These are phyloP conservation scores for Druon quercuslanigerum DNA, from an alignment of 1,140 invertebrate species.

Conservation along the genomic window DNA sequence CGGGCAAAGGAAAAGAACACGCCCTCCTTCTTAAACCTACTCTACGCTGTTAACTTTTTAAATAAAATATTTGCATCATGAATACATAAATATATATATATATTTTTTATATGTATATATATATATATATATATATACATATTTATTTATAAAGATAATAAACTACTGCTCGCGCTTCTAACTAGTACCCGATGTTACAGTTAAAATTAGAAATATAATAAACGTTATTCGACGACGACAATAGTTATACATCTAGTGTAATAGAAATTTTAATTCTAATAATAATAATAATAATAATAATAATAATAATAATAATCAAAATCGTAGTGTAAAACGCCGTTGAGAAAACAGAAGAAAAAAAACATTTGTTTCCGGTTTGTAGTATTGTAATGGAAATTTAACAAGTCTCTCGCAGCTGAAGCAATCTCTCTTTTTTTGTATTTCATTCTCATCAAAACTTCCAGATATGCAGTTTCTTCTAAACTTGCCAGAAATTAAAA, in stretches of 20 bases:
- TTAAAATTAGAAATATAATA: constrained; percentile 65
- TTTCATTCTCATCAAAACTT: not conserved
- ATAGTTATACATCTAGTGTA: constrained; percentile 51
- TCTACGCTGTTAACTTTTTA: constrained; percentile 52
- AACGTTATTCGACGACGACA: constrained; percentile 57
- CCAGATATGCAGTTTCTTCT: not conserved
- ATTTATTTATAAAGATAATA: constrained; percentile 33
- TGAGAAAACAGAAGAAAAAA: constrained; percentile 58
- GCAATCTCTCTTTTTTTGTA: not conserved
- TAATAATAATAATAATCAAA: constrained; percentile 56
- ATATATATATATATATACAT: not conserved
- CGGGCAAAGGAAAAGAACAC: constrained; percentile 45
- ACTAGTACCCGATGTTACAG: constrained; percentile 65
- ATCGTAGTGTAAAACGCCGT: constrained; percentile 55
- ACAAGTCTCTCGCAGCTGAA: constrained; percentile 29
- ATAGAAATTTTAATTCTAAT: constrained; percentile 53
- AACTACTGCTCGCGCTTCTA: constrained; percentile 50
- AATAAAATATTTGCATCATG: constrained; percentile 62
- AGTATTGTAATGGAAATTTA: constrained; percentile 39
- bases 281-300: constrained; percentile 52
- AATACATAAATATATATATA: no score
- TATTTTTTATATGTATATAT: no score
- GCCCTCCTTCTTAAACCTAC: constrained; percentile 30
- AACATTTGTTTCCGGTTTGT: constrained; percentile 6
- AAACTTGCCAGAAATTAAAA: not conserved